Percentiles rank a stretch among this genome's conserved stretches.
Evolutionary conservation across 2,113 vertebrate genomes (phyloP).

Genomic region (Perca fluviatilis): DNA sequence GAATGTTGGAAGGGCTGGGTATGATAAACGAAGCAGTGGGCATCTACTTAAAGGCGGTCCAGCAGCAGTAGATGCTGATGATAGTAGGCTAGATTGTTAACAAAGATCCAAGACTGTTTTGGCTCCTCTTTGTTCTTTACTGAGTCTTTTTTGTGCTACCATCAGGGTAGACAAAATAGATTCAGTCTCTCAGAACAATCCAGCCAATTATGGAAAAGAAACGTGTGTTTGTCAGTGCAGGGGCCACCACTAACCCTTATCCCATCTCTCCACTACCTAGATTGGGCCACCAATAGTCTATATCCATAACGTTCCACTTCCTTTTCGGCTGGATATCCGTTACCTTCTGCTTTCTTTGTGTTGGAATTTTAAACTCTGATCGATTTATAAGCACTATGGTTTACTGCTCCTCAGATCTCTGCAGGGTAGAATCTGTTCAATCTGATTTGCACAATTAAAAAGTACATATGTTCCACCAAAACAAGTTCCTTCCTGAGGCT

Average conservation of each 20-base stretch:
- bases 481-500: too few relatives aligned
- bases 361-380: too few relatives aligned
- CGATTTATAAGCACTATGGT: too few relatives aligned
- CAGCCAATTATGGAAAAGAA: constrained; percentile 26
- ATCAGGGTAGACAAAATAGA: constrained; percentile 80
- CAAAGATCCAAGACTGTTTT: constrained; percentile 46
- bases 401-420: too few relatives aligned
- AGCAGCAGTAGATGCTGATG: constrained; percentile 56
- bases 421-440: too few relatives aligned
- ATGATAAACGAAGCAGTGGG: constrained; percentile 18
- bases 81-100: constrained; percentile 52
- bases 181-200: constrained; percentile 38
- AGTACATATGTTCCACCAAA: too few relatives aligned
- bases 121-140: constrained; percentile 71
- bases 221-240: background rate
- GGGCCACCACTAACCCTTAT: constrained; percentile 13
- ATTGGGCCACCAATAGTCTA: constrained; percentile 42
- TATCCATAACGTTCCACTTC: too few relatives aligned
- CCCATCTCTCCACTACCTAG: constrained; percentile 34
- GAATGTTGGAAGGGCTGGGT: too few relatives aligned
- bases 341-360: too few relatives aligned
- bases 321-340: too few relatives aligned
- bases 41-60: constrained; percentile 4
- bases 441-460: too few relatives aligned
- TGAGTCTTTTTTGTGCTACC: constrained; percentile 54